Conservation (phyloP, 2,113 vertebrate genomes). For the Aythya baeri region DNA sequence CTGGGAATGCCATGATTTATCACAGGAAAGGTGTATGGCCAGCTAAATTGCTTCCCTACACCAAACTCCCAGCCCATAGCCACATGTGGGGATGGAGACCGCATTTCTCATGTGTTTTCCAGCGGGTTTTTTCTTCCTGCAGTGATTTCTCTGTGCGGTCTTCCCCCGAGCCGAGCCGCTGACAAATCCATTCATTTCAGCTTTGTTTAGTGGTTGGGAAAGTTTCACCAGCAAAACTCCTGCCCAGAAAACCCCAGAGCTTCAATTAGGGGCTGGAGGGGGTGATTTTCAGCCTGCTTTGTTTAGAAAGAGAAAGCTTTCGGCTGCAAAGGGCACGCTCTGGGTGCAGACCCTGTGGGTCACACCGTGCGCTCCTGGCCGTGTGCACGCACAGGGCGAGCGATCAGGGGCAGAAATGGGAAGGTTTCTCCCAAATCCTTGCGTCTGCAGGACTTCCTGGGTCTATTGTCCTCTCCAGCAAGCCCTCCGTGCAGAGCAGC, state of each 20-base stretch:
- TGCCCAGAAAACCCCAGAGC: background rate
- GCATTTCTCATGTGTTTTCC: background rate
- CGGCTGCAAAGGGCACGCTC: background rate
- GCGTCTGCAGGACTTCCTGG: background rate
- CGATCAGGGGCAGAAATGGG: background rate
- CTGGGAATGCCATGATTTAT: background rate
- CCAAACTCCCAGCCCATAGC: background rate
- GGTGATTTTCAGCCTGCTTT: fast-evolving
- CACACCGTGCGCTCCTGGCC: background rate
- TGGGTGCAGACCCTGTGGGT: background rate
- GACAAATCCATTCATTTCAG: background rate
- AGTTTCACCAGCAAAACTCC: background rate
- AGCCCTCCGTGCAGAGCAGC: background rate
- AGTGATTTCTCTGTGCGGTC: background rate
- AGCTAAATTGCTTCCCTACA: background rate
- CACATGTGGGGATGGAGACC: fast-evolving
- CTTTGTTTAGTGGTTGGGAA: background rate
- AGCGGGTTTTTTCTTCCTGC: background rate
- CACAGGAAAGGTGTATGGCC: background rate
- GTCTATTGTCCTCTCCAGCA: background rate
- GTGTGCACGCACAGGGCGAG: background rate
- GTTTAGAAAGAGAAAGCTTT: background rate
- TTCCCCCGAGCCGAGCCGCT: background rate
- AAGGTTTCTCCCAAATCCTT: background rate
- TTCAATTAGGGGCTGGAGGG: background rate